phyloP scores from a whole-genome alignment of 2,113 vertebrate species.

The Choloepus hoffmanni region DNA sequence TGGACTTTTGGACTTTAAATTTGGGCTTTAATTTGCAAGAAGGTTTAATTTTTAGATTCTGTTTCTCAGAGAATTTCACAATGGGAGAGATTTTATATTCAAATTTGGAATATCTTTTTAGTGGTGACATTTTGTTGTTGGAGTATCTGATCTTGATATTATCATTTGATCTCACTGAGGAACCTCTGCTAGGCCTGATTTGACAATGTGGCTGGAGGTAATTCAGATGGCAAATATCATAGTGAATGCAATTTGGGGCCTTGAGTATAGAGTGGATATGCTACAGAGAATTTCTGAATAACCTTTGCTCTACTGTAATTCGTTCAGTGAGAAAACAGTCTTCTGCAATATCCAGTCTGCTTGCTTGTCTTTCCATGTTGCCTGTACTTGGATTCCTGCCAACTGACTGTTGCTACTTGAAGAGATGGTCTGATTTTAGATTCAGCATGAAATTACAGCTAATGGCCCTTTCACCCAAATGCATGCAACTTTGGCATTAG shows the following conservation, averaged over 20 bases:
- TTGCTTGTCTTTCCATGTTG: not conserved
- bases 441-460: conserved; percentile 23
- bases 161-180: not conserved
- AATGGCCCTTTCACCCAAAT: not conserved
- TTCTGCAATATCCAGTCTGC: not conserved
- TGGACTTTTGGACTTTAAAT: not conserved
- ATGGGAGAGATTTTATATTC: conserved; percentile 1
- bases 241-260: not conserved
- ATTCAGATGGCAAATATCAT: not conserved
- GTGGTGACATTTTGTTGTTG: conserved; percentile 8
- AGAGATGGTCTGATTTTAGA: not conserved
- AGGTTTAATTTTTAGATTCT: conserved; percentile 25
- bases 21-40: conserved; percentile 4
- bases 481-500: not conserved
- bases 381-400: not conserved
- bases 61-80: conserved; percentile 14
- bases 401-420: not conserved
- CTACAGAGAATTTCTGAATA: conserved; percentile 48
- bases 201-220: not conserved
- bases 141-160: not conserved
- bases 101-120: not conserved
- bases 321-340: not conserved
- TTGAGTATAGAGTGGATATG: not conserved
- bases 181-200: not conserved
- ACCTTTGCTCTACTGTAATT: conserved; percentile 42